These are phyloP conservation scores for Hestina assimilis DNA, from an alignment of 1,140 invertebrate genomes.

Conservation along the genomic window DNA sequence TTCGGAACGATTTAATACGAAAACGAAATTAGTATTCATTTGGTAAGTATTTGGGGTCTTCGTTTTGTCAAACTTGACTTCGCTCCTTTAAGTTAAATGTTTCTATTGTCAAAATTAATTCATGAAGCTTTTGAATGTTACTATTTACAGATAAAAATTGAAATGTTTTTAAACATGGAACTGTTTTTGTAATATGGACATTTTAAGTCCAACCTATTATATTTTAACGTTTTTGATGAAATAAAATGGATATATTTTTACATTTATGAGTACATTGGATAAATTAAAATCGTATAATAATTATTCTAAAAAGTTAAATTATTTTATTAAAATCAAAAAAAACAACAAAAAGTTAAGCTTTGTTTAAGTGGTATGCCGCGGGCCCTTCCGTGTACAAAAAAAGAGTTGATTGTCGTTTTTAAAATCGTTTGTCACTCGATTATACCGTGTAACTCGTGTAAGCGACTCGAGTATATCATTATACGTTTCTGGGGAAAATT, in stretches of 20 bases:
- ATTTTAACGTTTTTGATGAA: not conserved
- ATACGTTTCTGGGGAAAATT: slow-evolving; percentile 58
- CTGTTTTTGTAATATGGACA: too few relatives aligned
- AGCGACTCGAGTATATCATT: slow-evolving; percentile 58
- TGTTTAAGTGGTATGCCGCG: slow-evolving; percentile 18
- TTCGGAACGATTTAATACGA: slow-evolving; percentile 75
- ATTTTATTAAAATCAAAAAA: not conserved
- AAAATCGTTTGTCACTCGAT: slow-evolving; percentile 72
- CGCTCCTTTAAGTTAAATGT: slow-evolving; percentile 40
- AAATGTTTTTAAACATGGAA: too few relatives aligned
- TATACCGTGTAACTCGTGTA: slow-evolving; percentile 55
- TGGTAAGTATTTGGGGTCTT: slow-evolving; percentile 69
- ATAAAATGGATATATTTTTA: not conserved
- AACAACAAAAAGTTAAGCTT: slow-evolving; percentile 5
- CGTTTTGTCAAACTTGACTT: slow-evolving; percentile 67
- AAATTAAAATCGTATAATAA: too few relatives aligned
- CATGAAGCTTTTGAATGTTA: not conserved
- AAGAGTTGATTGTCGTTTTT: slow-evolving; percentile 46
- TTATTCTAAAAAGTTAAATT: too few relatives aligned
- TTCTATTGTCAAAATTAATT: not conserved
- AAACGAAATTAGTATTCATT: slow-evolving; percentile 78
- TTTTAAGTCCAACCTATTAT: not conserved
- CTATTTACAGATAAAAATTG: too few relatives aligned
- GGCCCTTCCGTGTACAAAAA: slow-evolving; percentile 18
- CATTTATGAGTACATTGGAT: too few relatives aligned